Base-by-base conservation (phyloP, 2,797 vertebrate species). In the Limosa lapponica region DNA sequence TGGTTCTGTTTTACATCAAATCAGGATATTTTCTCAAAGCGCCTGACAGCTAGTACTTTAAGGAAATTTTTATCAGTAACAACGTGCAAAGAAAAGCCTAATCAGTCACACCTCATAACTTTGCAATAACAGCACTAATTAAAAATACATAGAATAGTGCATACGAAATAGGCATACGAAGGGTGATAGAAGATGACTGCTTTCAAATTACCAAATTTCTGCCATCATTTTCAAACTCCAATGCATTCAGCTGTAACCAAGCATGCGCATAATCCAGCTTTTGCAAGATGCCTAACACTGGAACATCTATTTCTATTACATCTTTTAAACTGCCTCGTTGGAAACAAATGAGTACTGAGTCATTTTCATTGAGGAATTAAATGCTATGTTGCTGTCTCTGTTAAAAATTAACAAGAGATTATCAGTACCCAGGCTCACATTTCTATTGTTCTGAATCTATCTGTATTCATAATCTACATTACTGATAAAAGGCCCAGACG, bases 381-480 rank as follows among this genome's bases (percentile, higher is more conserved):
- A 93, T 77, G 69, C 44, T 64, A 5, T 51, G 34, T 61, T 78
- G 61, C 52, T 9, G 2, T 58, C 24, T 69, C 27, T 73, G 59
- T 89, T 96, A 85, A 95, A 94, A 96, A 71, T 81, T 65, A 91
- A 74, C 61, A 83, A 25, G 52, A 74, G 13, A 69, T 89, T 93
- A 87, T 80, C 82, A 86, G 61, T 36, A 74, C 34, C 22, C 75
- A 72, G 54, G 39, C 49, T 80, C 22, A 25, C 14, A 65, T 57
- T 93, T 86, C 54, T 86, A 27, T 87, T 92, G 80, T 93, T 93
- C 77, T 58, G 72, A 85, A 44, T 83, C 61, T 72, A 58, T 83
- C 69, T 88, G 73, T 85, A 69, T 78, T 82, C 57, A 79, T 83
- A 88, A 87, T 51, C 85, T 87, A 28, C n/a, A 54, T 83, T 83